Conservation (phyloP, 2,888 invertebrate genomes). For the Auanema freiburgensis region DNA sequence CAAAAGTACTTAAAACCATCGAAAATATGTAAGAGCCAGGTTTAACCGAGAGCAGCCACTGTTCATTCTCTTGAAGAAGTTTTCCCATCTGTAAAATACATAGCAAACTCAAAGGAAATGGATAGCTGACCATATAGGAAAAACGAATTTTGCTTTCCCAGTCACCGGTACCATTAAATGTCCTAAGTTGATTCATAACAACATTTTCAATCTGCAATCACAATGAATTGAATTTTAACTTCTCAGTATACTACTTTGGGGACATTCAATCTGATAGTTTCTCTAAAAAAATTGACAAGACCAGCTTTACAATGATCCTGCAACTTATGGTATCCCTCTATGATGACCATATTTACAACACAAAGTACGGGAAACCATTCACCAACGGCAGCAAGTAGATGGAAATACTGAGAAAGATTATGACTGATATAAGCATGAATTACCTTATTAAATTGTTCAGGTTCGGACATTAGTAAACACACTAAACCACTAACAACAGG, state of each 20-base stretch:
- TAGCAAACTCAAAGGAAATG: neutral
- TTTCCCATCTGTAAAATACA: constrained; percentile 18
- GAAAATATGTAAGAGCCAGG: constrained; percentile 16
- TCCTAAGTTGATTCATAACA: constrained; percentile 38
- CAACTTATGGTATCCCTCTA: constrained; percentile 31
- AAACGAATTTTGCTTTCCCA: constrained; percentile 23
- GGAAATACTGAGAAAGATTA: constrained; percentile 13
- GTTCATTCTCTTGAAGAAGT: constrained; percentile 21
- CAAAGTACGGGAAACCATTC: constrained; percentile 37
- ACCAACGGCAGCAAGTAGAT: constrained; percentile 12
- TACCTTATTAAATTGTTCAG: constrained; percentile 14
- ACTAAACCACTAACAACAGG: constrained; percentile 6
- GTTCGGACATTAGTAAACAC: constrained; percentile 12
- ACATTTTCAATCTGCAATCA: constrained; percentile 46
- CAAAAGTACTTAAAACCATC: constrained; percentile 23
- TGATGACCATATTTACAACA: constrained; percentile 34
- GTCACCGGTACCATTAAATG: constrained; percentile 25
- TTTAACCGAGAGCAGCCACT: constrained; percentile 33
- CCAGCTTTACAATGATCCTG: constrained; percentile 32
- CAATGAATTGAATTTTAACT: neutral
- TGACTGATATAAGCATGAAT: neutral
- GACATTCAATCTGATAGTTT: constrained; percentile 40
- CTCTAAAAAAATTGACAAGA: constrained; percentile 37
- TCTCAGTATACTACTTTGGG: constrained; percentile 23
- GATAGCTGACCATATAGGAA: constrained; percentile 2